Evolutionary conservation across 2,888 invertebrate species (phyloP), one percentile per base, ranked within the genome.

Genomic region (Oasisia sp.): DNA sequence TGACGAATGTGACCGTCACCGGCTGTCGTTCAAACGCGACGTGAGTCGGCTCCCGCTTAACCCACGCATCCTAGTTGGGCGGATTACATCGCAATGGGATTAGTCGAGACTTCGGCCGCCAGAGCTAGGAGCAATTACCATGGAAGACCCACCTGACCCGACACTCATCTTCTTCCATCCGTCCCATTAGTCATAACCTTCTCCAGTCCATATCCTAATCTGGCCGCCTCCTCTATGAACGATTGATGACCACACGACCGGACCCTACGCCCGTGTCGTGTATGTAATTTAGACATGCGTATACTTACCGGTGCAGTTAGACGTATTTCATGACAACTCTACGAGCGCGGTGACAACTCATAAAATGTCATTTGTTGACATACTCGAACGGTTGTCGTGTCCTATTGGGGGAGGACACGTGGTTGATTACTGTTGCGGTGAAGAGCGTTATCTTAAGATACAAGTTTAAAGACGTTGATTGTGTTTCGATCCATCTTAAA

Each of bases 91-190:
- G 74, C 27, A 74, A 74, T 27, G 19, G 74, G 74, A 74, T 74
- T 74, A 74, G 74, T 19, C 27, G 74, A 74, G n/a, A 19, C 74
- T 74, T 74, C 27, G 74, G 74, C 27, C 74, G 27, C 5, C 74
- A 74, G 74, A 74, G 74, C 74, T 74, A 74, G 19, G 74, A 74
- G 74, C 74, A 74, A 74, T 74, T n/a, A 74, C 74, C 74, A 74
- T 27, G 7, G 74, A 74, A 74, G 74, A 74, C 74, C 74, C 74
- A 74, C 27, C 19, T 27, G 74, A 27, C 74, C 74, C 74, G 14
- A 19, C 3, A 4, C 74, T 74, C 74, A 74, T 74, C 74, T 74
- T 74, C 19, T 74, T 74, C 74, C n/a, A 27, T 74, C 74, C 74
- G 27, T n/a, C 74, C 27, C 74, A n/a, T 74, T 74, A 74, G 27